Evolutionary conservation across 2,113 vertebrate genomes (phyloP).

Genomic region (Mustela nigripes): DNA sequence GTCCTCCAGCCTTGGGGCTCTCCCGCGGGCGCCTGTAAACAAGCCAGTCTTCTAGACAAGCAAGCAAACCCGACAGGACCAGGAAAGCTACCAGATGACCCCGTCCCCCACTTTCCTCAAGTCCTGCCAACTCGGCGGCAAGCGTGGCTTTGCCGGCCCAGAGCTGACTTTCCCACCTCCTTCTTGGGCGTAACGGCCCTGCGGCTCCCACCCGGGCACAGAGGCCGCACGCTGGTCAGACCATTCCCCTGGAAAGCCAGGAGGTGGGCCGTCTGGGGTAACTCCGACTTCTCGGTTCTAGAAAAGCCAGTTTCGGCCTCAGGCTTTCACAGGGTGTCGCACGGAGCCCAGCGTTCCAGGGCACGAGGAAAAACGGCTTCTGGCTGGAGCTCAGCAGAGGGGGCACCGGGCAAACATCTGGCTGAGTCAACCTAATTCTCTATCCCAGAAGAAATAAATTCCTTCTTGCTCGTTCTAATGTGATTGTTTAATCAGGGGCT

Average conservation of each 20-base stretch:
- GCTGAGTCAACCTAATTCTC: neutral
- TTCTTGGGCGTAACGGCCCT: neutral
- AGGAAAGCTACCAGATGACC: rapidly evolving
- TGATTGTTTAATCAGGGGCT: neutral
- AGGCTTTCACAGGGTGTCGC: neutral
- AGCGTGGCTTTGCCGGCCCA: neutral
- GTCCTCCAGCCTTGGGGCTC: neutral
- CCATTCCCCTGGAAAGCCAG: constrained; percentile 25
- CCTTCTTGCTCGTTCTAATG: neutral
- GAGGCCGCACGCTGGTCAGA: neutral
- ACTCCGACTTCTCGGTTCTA: constrained; percentile 23
- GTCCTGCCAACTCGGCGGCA: neutral
- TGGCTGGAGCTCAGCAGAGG: neutral
- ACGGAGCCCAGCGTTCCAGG: neutral
- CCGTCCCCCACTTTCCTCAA: neutral
- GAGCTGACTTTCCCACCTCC: neutral
- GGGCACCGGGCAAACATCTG: neutral
- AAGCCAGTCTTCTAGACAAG: neutral
- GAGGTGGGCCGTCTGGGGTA: neutral
- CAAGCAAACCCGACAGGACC: neutral
- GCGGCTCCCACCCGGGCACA: no score
- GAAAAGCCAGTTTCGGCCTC: constrained; percentile 17
- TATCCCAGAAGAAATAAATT: neutral
- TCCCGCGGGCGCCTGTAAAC: neutral
- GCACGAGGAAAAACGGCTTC: neutral